Conservation (phyloP, 2,888 invertebrate genomes). For the Lypha dubia region DNA sequence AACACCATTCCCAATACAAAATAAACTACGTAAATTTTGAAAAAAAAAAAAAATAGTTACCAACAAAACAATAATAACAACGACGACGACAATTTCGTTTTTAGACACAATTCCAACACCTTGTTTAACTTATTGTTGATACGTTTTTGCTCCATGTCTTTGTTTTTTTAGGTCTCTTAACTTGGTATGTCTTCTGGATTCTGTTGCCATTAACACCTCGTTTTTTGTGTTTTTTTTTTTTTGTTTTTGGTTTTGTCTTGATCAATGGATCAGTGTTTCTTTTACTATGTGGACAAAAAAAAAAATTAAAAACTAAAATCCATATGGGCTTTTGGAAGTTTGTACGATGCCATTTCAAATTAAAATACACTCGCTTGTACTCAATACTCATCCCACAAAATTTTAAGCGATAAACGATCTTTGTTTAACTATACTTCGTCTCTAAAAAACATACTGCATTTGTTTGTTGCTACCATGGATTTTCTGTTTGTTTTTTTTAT, state of each 20-base stretch:
- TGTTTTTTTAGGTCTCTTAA: not conserved
- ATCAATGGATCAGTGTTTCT: slow-evolving; percentile 67
- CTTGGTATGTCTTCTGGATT: slow-evolving; percentile 32
- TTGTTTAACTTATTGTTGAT: slow-evolving; percentile 71
- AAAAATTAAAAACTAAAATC: slow-evolving; percentile 10
- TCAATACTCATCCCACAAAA: slow-evolving; percentile 70
- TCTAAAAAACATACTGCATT: slow-evolving; percentile 46
- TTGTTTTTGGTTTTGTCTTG: slow-evolving; percentile 67
- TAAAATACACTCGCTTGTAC: slow-evolving; percentile 70
- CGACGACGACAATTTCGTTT: slow-evolving; percentile 63
- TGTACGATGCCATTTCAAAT: slow-evolving; percentile 69
- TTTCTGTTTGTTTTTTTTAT: slow-evolving; percentile 1
- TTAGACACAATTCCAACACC: slow-evolving; percentile 72
- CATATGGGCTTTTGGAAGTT: slow-evolving; percentile 65
- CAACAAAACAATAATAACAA: slow-evolving; percentile 19
- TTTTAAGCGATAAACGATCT: slow-evolving; percentile 70
- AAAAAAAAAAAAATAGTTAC: not conserved
- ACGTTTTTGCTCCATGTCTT: slow-evolving; percentile 11
- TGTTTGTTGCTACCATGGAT: slow-evolving; percentile 33
- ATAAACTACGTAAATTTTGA: not conserved
- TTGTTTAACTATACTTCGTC: slow-evolving; percentile 7
- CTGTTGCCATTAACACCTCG: slow-evolving; percentile 70
- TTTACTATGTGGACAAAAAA: slow-evolving; percentile 42
- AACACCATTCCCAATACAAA: slow-evolving; percentile 29
- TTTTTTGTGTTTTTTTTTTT: too few species aligned